Conservation (phyloP, 1,140 invertebrate species). For the Nebria ingens region DNA sequence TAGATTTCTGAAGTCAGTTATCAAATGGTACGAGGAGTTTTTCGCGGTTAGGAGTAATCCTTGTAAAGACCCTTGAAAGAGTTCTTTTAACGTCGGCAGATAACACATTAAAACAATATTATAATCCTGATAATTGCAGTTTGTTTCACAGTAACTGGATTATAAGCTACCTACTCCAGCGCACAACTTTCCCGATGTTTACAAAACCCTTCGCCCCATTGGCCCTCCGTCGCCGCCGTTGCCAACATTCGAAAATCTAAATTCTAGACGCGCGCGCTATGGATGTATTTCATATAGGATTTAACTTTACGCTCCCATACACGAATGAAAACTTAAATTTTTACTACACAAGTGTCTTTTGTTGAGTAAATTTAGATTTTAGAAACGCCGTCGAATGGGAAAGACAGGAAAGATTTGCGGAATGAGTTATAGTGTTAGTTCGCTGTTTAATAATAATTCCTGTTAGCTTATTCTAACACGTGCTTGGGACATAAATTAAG, state of each 20-base stretch:
- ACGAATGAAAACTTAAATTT: too few species aligned
- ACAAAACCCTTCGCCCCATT: neutral
- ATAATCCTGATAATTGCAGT: constrained; percentile 13
- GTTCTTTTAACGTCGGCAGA: constrained; percentile 10
- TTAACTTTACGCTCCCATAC: too few species aligned
- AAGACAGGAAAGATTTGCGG: too few species aligned
- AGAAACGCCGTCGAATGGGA: too few species aligned
- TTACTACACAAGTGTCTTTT: too few species aligned
- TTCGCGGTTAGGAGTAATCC: neutral
- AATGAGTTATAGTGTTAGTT: too few species aligned
- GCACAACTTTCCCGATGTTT: constrained; percentile 4
- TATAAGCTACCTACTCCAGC: neutral
- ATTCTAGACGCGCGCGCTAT: too few species aligned
- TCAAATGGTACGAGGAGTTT: neutral
- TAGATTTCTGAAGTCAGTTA: neutral
- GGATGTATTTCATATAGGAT: too few species aligned
- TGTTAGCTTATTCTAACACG: neutral
- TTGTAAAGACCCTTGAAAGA: neutral
- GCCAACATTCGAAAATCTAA: constrained; percentile 2
- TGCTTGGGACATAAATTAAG: neutral
- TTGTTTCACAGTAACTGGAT: too few species aligned
- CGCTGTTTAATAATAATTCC: constrained; percentile 7
- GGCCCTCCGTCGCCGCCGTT: too few species aligned
- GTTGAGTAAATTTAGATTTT: too few species aligned
- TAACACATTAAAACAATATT: constrained; percentile 14